phyloP scores from a whole-genome alignment of 2,113 vertebrate genomes.

The Struthio camelus region DNA sequence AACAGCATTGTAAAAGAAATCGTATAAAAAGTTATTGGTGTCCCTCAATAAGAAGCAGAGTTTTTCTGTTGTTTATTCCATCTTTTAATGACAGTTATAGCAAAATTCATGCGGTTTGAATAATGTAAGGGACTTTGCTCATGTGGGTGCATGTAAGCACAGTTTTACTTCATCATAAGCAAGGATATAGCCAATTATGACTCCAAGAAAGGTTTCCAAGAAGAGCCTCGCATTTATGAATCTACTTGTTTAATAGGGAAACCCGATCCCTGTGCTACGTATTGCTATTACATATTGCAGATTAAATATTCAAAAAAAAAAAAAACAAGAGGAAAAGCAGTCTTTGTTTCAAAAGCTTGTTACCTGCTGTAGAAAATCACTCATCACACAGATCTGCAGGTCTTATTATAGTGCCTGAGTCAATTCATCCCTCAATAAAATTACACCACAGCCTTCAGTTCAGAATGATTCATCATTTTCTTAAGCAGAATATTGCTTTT shows the following conservation, averaged over 20 bases:
- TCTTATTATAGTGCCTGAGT: neutral
- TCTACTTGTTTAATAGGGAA: neutral
- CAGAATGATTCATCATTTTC: slow-evolving; percentile 5
- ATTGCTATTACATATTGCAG: neutral
- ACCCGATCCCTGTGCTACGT: neutral
- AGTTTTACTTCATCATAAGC: neutral
- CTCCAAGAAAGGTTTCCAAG: neutral
- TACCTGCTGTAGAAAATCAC: neutral
- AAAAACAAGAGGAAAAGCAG: neutral
- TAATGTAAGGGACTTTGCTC: neutral
- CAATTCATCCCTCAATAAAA: neutral
- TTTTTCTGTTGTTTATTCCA: neutral
- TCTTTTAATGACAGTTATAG: neutral
- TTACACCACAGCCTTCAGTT: neutral
- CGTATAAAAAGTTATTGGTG: neutral
- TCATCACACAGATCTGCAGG: neutral
- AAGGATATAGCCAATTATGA: neutral
- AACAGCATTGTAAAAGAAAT: neutral
- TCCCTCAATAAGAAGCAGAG: neutral
- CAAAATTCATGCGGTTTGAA: neutral
- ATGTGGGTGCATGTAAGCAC: neutral
- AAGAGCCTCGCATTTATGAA: neutral
- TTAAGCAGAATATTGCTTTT: slow-evolving; percentile 6
- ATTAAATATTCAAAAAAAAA: neutral
- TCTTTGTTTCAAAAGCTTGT: neutral